phyloP scores from a whole-genome alignment of 2,797 vertebrate species.

The Cyprinodon diabolis region DNA sequence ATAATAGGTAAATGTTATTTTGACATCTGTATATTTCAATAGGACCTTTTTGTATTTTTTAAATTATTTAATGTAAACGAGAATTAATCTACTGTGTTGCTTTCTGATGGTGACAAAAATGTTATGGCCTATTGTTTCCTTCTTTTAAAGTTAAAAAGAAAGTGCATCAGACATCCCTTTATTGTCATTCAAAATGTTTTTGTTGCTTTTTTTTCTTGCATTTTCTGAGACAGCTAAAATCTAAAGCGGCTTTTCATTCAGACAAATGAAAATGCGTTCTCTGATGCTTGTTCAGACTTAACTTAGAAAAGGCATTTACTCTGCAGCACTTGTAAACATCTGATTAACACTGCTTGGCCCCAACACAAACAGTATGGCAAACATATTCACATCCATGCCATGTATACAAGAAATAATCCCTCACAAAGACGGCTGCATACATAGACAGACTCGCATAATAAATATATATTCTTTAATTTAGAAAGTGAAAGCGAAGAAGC shows the following conservation, averaged over 20 bases:
- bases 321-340: conserved; percentile 56
- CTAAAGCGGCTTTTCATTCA: conserved; percentile 24
- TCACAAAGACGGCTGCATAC: conserved; percentile 21
- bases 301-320: conserved; percentile 35
- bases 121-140: neutral
- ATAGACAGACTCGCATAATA: conserved; percentile 3
- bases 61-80: neutral
- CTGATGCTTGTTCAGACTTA: conserved; percentile 26
- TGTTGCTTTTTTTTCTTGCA: neutral
- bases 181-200: neutral
- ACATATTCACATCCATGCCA: conserved; percentile 41
- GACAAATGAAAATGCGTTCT: conserved; percentile 23
- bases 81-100: neutral
- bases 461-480: conserved; percentile 28
- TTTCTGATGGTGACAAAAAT: neutral
- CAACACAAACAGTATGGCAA: conserved; percentile 39
- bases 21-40: neutral
- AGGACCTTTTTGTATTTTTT: neutral
- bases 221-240: conserved; percentile 18
- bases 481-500: conserved; percentile 36
- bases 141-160: neutral
- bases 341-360: conserved; percentile 59
- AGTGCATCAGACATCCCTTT: neutral
- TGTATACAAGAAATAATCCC: conserved; percentile 44
- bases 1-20: neutral